Base-by-base conservation (phyloP, 2,113 vertebrate species). In the Larimichthys polyactis region DNA sequence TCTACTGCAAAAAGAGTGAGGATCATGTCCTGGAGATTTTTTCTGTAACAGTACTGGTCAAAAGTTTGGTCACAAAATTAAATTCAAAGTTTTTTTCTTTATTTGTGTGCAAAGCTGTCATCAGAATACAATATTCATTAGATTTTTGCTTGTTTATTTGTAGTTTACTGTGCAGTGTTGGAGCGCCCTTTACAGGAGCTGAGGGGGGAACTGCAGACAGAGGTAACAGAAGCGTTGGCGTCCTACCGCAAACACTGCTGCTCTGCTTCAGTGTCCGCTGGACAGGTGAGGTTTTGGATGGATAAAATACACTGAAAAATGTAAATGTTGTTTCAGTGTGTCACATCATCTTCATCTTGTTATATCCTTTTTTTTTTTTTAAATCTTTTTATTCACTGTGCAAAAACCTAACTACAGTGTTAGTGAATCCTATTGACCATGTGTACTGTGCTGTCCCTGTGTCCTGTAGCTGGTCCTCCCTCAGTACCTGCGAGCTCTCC, bases 1-100 rank as follows among this genome's bases (percentile, higher is more conserved):
- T 95, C 86, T 96, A 96, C 90, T 94, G 94, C 94, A 96, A 96
- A 76, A 95, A 94, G 75, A 92, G 95, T 95, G 84, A 82, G 91
- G 9, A 7, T 40, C 16, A 29, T 29, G 22, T 58, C 36, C 36
- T 8, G 36, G 36, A 5, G 49, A 14, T 17, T 55, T 43, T 16
- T 5, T 40, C 32, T 40, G 46, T 20, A 16, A 46, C 36, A 40
- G 36, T 40, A 8, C 36, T 8, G 5, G 36, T 36, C 36, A 9
- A 40, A 8, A 40, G 36, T 40, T 40, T 40, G 36, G 36, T 2
- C 36, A 40, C 36, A 40, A 40, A 49, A 49, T 49, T 15, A 4
- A 1, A 3, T 27, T 46, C n/a, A n/a, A n/a, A n/a, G n/a, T 12
- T 46, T 14, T 14, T 46, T 46, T 46, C 0, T 40, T 40, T 40